Conservation (phyloP, 2,888 invertebrate genomes). For the Leptura quadrifasciata region DNA sequence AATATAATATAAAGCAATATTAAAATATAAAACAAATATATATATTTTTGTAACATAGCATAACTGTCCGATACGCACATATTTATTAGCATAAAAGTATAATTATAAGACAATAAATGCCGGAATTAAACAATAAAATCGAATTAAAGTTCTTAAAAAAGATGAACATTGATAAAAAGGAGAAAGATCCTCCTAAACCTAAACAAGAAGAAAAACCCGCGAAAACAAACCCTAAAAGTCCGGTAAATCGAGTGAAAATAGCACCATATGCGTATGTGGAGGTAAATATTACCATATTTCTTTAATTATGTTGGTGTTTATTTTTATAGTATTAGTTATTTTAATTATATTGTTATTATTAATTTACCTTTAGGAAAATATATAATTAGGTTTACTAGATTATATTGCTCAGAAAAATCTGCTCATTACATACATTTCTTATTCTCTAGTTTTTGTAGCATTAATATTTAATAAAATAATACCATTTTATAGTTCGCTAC, state of each 20-base stretch:
- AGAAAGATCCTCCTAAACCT: slow-evolving; percentile 40
- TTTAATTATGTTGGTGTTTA: no score
- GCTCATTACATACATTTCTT: no score
- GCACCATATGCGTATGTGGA: slow-evolving; percentile 70
- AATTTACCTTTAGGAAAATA: no score
- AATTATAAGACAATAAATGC: slow-evolving; percentile 51
- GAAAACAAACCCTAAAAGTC: slow-evolving; percentile 60
- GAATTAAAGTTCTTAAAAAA: slow-evolving; percentile 59
- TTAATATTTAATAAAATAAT: no score
- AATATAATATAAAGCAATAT: slow-evolving; percentile 43
- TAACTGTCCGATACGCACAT: slow-evolving; percentile 26
- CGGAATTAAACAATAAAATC: slow-evolving; percentile 59
- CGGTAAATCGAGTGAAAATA: slow-evolving; percentile 68
- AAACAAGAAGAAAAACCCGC: slow-evolving; percentile 57
- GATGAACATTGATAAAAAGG: slow-evolving; percentile 46
- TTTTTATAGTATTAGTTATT: no score
- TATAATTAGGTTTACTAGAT: no score
- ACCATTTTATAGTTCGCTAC: no score
- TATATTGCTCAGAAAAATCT: no score
- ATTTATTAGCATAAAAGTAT: slow-evolving; percentile 12
- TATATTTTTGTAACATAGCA: slow-evolving; percentile 38
- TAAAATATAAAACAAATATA: slow-evolving; percentile 17
- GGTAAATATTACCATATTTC: slow-evolving; percentile 63
- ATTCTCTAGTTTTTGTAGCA: no score
- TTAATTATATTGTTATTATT: no score